phyloP scores from a whole-genome alignment of 1,140 invertebrate species.

The Cotesia vestalis region DNA sequence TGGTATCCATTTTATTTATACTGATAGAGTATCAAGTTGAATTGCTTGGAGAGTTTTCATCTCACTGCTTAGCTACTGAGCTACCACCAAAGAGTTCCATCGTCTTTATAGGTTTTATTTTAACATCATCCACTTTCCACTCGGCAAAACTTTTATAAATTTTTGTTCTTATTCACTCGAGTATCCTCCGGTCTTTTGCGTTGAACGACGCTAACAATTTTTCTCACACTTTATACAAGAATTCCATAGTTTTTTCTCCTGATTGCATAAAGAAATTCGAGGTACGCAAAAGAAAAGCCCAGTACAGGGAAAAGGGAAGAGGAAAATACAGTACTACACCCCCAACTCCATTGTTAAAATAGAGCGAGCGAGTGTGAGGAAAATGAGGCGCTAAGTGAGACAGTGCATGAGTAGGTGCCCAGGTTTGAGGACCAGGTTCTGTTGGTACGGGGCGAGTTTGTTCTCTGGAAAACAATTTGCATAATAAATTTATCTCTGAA shows the following conservation, averaged over 20 bases:
- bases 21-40: not conserved
- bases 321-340: not conserved
- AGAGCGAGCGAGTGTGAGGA: not conserved
- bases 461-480: constrained; percentile 36
- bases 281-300: not conserved
- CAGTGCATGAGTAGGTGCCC: not conserved
- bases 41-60: no score
- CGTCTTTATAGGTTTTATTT: no score
- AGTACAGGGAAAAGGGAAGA: not conserved
- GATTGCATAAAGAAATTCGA: constrained; percentile 36
- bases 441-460: constrained; percentile 12
- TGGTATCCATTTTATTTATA: constrained; percentile 7
- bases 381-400: not conserved
- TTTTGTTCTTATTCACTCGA: not conserved
- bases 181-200: not conserved
- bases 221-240: constrained; percentile 27
- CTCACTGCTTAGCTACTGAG: not conserved
- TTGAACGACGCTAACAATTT: constrained; percentile 26
- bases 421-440: not conserved
- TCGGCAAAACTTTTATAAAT: not conserved
- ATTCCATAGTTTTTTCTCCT: constrained; percentile 29
- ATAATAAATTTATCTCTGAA: constrained; percentile 39
- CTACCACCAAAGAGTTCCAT: not conserved
- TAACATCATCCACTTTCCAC: no score
- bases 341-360: not conserved